Evolutionary conservation across 1,140 invertebrate genomes (phyloP), one percentile per base, ranked within the genome.

Genomic region (Atta cephalotes): DNA sequence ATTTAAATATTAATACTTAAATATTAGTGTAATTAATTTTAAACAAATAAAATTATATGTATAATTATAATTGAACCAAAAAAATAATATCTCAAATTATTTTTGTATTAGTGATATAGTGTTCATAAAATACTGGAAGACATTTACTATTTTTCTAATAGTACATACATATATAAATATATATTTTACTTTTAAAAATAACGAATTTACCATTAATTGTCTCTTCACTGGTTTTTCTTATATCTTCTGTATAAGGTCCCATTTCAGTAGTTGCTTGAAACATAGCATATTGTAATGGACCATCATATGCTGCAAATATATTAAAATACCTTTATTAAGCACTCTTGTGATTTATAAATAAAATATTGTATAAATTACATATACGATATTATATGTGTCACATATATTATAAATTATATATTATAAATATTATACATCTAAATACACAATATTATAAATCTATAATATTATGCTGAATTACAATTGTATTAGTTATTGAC

Each of bases 261-360:
- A 97, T 97, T 95, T 98, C 97, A 16, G 97, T 96, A 95, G 97
- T 98, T 71, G 94, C 95, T 87, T 96, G 96, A 28, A 96, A 96
- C 96, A 98, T 97, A 90, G 97, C 97, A 93, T 97, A 98, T 95
- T 98, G 97, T 95, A 98, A 96, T 68, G 98, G 97, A 62, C 97
- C 97, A 96, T 98, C 97, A 94, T 98, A 98, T 91, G 97, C 97
- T 97, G 92, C 39, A 92, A 94, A 93, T 91, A 93, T 90, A 62
- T 63, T n/a, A 28, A 60, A 77, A 39, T n/a, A 68, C 0, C 12
- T 31, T 62, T 31, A 63, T 25, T 63, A 63, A 1, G 6, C 28
- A 62, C 2, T 21, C 16, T 49, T 65, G 1, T 49, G 6, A 66
- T 66, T 45, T 53, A 45, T 10, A 18, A 81, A 87, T 18, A 31